Evolutionary conservation across 2,888 invertebrate species (phyloP).

Genomic region (Caenorhabditis sp.): DNA sequence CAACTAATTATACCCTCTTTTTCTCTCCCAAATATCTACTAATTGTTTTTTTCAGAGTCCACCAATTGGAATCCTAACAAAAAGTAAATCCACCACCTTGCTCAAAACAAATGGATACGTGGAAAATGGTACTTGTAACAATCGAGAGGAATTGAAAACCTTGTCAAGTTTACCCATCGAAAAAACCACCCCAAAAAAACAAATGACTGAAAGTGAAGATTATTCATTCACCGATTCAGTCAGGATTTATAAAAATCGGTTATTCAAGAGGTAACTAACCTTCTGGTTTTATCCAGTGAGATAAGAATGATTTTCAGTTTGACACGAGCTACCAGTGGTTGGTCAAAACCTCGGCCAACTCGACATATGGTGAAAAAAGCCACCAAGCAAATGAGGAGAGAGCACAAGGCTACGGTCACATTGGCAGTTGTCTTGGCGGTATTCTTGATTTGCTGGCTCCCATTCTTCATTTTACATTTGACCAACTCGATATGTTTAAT

Average conservation of each 20-base stretch:
- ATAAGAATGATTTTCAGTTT: no score
- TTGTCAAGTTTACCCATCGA: constrained; percentile 6
- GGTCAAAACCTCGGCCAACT: constrained; percentile 56
- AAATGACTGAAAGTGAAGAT: constrained; percentile 34
- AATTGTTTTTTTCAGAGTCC: constrained; percentile 15
- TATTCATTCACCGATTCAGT: constrained; percentile 49
- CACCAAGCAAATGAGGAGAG: constrained; percentile 76
- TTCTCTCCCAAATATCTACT: no score
- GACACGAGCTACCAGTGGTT: constrained; percentile 55
- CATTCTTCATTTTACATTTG: constrained; percentile 97
- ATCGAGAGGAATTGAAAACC: not conserved
- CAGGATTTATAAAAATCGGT: constrained; percentile 51
- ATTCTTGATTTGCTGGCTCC: constrained; percentile 97
- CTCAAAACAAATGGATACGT: constrained; percentile 39
- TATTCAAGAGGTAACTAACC: constrained; percentile 59
- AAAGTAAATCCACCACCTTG: constrained; percentile 42
- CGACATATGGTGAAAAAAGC: constrained; percentile 69
- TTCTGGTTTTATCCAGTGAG: no score
- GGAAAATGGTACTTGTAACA: constrained; percentile 13
- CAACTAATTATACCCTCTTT: no score
- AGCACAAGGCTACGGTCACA: constrained; percentile 97
- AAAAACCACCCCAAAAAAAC: constrained; percentile 29
- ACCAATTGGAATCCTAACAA: constrained; percentile 23
- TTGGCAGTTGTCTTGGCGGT: constrained; percentile 96
- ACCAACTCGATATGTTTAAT: constrained; percentile 91